Percentiles rank a stretch among this genome's conserved stretches.
Conservation (phyloP, 2,888 invertebrate species). For the Encarsia formosa region DNA sequence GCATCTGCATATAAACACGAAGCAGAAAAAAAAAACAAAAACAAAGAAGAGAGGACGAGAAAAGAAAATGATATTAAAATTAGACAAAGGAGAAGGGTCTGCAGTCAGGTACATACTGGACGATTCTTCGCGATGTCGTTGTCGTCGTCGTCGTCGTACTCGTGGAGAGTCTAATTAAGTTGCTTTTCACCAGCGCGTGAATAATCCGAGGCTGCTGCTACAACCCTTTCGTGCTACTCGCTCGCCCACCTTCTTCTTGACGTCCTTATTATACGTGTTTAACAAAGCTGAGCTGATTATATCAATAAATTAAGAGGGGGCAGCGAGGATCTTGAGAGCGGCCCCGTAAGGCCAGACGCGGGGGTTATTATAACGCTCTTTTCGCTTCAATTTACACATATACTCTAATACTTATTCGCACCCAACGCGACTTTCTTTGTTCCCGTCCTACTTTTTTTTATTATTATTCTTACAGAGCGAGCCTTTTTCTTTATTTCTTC, state of each 20-base stretch:
- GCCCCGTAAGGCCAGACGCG: constrained; percentile 2
- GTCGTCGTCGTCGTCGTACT: not conserved
- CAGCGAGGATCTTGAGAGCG: constrained; percentile 21
- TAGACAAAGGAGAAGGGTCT: not conserved
- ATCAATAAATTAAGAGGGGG: constrained; percentile 45
- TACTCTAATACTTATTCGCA: constrained; percentile 13
- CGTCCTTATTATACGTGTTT: constrained; percentile 42
- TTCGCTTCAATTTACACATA: constrained; percentile 27
- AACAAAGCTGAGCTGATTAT: constrained; percentile 48
- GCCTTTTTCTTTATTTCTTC: no score
- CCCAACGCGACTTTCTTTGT: not conserved
- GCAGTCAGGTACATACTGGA: constrained; percentile 3
- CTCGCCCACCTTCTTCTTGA: constrained; percentile 26
- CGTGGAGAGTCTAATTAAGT: constrained; percentile 38
- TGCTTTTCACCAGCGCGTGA: constrained; percentile 35
- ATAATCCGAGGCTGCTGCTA: constrained; percentile 33
- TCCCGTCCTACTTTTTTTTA: constrained; percentile 4
- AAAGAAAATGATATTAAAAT: no score
- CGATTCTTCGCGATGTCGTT: constrained; percentile 11
- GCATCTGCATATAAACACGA: no score
- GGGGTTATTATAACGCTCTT: constrained; percentile 16
- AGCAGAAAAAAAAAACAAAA: no score
- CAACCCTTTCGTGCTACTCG: constrained; percentile 1
- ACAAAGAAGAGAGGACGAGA: no score
- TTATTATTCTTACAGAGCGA: not conserved